Evolutionary conservation across 2,113 vertebrate genomes (phyloP), one percentile per base, ranked within the genome.

Genomic region (Gymnocephalus cernua): DNA sequence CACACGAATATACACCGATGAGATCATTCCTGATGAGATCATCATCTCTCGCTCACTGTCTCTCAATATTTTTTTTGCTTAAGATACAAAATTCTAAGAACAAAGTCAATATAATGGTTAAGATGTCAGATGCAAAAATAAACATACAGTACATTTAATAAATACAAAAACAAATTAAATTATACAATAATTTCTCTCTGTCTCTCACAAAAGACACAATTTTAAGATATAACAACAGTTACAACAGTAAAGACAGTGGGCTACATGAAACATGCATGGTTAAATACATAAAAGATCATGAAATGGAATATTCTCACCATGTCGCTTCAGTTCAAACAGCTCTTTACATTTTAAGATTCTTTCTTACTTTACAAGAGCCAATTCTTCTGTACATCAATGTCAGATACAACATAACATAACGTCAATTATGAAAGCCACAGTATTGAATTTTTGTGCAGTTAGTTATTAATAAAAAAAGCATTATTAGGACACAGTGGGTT

Each of bases 21-120:
- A 92, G 84, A 83, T 93, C 89, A 93, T 50, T 71, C 74, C 62
- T 14, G 85, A 91, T 93, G 90, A 93, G 83, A 86, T 93, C 91
- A 93, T 86, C 78, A 16, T 27, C 3, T 47, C 23, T 51, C 8
- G 48, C 29, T 38, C 18, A 1, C 5, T 15, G 21, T 38, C 7
- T 50, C 71, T 23, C 29, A 7, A 9, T 6, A 9, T 48, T 25
- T 65, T 7, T 56, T 51, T 61, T 47, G 23, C 23, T 12, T 9
- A 16, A 2, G 9, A 14, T 27, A 1, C 25, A 35, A 19, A 16
- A 12, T 58, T 25, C 12, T 32, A 32, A 56, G 21, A 19, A 65
- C 21, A 27, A 56, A 72, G 21, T 21, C 6, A 62, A 1, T 14
- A 5, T 6, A 18, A 25, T 11, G 14, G 18, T 56, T 27, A 19